phyloP scores from a whole-genome alignment of 2,797 vertebrate genomes.

The Myotis myotis region DNA sequence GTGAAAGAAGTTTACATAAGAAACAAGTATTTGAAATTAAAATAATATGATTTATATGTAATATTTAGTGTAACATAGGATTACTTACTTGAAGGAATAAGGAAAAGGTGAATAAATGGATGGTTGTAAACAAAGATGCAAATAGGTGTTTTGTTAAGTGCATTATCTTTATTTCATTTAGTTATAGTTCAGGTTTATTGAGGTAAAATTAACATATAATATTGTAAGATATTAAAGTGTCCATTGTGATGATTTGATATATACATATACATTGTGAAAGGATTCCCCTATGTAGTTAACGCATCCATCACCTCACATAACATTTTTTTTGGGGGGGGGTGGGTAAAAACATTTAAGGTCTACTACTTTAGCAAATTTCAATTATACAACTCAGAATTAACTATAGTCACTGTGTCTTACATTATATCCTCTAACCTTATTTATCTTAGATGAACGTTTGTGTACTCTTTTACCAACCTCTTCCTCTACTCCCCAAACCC shows the following conservation, averaged over 20 bases:
- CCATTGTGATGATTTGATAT: background rate
- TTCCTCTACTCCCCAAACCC: background rate
- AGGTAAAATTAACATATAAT: background rate
- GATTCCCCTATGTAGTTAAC: background rate
- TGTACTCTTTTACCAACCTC: background rate
- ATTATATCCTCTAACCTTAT: background rate
- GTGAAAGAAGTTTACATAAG: background rate
- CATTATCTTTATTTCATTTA: background rate
- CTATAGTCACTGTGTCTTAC: background rate
- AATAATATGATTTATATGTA: background rate
- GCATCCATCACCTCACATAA: background rate
- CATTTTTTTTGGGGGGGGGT: background rate
- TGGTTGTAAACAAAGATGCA: background rate
- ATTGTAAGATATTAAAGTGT: background rate
- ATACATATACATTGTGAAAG: background rate
- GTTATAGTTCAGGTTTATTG: background rate
- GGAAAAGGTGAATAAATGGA: background rate
- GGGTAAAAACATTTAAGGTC: background rate
- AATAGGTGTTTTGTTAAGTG: background rate
- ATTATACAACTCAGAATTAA: background rate
- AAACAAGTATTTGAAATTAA: background rate
- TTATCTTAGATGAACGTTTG: background rate
- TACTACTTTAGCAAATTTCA: background rate
- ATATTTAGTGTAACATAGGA: conserved; percentile 3
- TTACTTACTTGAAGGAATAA: background rate